Evolutionary conservation across 2,797 vertebrate species (phyloP).

Genomic region (Anabacerthia variegaticeps): DNA sequence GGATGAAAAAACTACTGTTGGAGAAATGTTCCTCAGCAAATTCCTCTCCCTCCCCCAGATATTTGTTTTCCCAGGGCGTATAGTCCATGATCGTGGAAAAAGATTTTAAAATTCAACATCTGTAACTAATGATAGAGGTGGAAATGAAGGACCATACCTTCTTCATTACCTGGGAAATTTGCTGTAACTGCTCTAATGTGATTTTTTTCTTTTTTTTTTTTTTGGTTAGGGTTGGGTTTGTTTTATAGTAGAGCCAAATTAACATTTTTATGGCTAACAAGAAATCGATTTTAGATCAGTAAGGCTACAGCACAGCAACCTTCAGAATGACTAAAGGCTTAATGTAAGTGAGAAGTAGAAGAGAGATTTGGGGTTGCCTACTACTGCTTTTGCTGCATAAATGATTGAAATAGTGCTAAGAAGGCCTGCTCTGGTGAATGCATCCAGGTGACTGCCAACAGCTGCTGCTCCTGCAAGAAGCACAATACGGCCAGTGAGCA

Average conservation of each 20-base stretch:
- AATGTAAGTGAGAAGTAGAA: background rate
- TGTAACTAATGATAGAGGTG: conserved; percentile 51
- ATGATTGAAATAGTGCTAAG: background rate
- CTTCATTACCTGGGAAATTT: conserved; percentile 43
- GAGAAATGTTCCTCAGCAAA: conserved; percentile 76
- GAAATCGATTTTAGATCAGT: background rate
- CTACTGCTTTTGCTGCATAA: background rate
- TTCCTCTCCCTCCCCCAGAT: conserved; percentile 70
- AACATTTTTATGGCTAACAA: background rate
- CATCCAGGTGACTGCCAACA: conserved; percentile 8
- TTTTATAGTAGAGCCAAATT: background rate
- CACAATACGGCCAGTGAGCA: background rate
- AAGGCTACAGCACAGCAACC: background rate
- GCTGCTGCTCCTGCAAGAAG: background rate
- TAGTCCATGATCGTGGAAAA: conserved; percentile 65
- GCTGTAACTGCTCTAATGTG: conserved; percentile 6
- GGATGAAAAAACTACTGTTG: conserved; percentile 79
- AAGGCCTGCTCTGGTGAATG: background rate
- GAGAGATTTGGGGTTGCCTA: background rate
- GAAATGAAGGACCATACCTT: conserved; percentile 52
- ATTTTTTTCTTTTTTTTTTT: background rate
- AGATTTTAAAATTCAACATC: conserved; percentile 70
- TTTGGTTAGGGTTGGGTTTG: background rate
- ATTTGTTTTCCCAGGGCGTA: conserved; percentile 72
- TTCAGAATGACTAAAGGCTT: background rate